Evolutionary conservation across 1,140 invertebrate species (phyloP), one percentile per base, ranked within the genome.

Genomic region (Orius insidiosus): DNA sequence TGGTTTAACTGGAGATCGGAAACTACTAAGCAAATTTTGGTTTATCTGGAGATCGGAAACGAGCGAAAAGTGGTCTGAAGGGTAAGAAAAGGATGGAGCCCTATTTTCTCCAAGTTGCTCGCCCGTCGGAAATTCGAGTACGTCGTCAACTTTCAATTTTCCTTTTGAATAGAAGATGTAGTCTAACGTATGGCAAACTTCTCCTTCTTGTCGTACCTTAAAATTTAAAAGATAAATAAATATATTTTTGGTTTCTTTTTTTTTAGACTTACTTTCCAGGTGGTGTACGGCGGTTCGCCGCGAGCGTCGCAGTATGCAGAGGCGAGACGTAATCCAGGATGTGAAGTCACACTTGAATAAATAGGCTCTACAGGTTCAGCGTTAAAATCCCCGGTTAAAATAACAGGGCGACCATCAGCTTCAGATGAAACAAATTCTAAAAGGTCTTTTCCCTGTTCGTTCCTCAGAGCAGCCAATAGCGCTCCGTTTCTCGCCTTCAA

Each of bases 311-410:
- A 15, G 34, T 72, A 74, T 11, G 68, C 68, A 47, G 52, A 54
- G 7, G 48, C 34, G 3, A 72, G 55, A 19, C 61, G 56, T n/a
- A 69, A 45, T 1, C 57, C 35, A 46, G 62, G 58, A 52, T 69
- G 58, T 24, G 59, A 61, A 1, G 68, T 60, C 7, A 81, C 61
- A 1, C 74, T 75, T 10, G 58, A 51, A 54, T 84, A 83, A 8
- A 85, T 71, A 5, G 77, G 75, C 59, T 85, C 81, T 2, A 55
- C 65, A 0, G 78, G 78, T 57, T 80, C 78, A 0, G 80, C 82
- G 62, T 86, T 86, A 54, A 86, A 84, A 56, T 86, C 82, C 1
- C 82, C 82, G 54, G 74, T 78, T 1, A 85, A 52, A 15, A 86
- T 62, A 0, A 80, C 55, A 1, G 81, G 76, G 31, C 64, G 59